Evolutionary conservation across 2,113 vertebrate genomes (phyloP).

Genomic region (Sprattus sprattus): DNA sequence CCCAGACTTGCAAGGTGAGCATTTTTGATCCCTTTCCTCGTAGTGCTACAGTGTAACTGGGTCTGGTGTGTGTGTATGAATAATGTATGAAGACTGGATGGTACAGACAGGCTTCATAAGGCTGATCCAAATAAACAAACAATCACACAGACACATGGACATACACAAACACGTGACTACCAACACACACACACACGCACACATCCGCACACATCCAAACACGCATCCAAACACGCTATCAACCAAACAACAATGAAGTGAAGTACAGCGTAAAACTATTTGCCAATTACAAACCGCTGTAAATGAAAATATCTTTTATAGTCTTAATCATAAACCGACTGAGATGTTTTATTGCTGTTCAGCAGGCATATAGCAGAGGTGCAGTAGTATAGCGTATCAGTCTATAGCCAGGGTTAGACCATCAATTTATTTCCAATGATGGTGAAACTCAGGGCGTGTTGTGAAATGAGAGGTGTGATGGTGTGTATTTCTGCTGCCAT

Average conservation of each 20-base stretch:
- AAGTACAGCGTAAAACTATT: conserved; percentile 15
- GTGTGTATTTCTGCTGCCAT: not conserved
- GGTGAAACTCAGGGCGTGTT: not conserved
- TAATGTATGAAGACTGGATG: conserved; percentile 5
- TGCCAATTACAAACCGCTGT: not conserved
- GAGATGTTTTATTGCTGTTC: not conserved
- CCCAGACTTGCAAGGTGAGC: conserved; percentile 61
- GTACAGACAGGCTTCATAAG: not conserved
- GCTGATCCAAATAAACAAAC: conserved; percentile 7
- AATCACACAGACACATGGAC: not conserved
- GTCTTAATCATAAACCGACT: not conserved
- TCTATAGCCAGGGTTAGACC: not conserved
- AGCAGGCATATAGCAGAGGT: not conserved
- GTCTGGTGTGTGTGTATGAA: conserved; percentile 25
- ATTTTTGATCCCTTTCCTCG: conserved; percentile 46
- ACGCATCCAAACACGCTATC: not conserved
- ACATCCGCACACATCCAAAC: conserved; percentile 1
- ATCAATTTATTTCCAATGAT: not conserved
- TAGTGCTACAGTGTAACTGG: conserved; percentile 25
- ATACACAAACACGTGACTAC: not conserved
- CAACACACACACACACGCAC: not conserved
- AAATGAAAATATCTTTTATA: conserved; percentile 45
- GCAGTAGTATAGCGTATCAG: not conserved
- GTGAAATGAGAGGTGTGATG: not conserved
- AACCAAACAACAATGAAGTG: not conserved